Evolutionary conservation across 2,888 invertebrate species (phyloP).

Genomic region (Sepiola atlantica): DNA sequence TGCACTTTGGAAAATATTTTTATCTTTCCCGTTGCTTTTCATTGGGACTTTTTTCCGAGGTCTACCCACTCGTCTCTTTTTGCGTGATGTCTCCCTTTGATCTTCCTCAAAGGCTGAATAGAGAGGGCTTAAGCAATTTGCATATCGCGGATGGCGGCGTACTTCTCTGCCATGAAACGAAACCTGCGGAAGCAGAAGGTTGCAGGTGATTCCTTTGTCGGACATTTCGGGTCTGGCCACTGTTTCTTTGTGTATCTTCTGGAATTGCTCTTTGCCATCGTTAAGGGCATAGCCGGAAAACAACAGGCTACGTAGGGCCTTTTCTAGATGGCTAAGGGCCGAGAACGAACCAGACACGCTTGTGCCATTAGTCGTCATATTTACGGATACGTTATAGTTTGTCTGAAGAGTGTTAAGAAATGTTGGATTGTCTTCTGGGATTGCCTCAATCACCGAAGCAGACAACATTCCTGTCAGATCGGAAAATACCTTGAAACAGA

Average conservation of each 20-base stretch:
- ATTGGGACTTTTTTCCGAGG: background rate
- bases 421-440: slow-evolving; percentile 33
- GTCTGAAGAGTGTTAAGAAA: slow-evolving; percentile 38
- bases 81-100: background rate
- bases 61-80: slow-evolving; percentile 36
- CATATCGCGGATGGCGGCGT: slow-evolving; percentile 46
- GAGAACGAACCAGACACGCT: slow-evolving; percentile 40
- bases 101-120: background rate
- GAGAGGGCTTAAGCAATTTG: slow-evolving; percentile 4
- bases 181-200: slow-evolving; percentile 51
- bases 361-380: slow-evolving; percentile 42
- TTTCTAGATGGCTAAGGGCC: slow-evolving; percentile 36
- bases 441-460: slow-evolving; percentile 1
- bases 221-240: slow-evolving; percentile 24
- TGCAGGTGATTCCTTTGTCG: slow-evolving; percentile 51
- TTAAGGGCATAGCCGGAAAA: background rate
- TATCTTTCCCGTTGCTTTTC: background rate
- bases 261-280: background rate
- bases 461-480: slow-evolving; percentile 43
- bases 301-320: slow-evolving; percentile 32
- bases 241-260: background rate
- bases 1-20: background rate
- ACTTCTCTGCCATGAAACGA: slow-evolving; percentile 52
- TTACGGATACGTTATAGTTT: slow-evolving; percentile 40
- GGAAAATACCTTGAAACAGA: slow-evolving; percentile 39